Evolutionary conservation across 2,797 vertebrate genomes (phyloP), one percentile per base, ranked within the genome.

Genomic region (Novumbra hubbsi): DNA sequence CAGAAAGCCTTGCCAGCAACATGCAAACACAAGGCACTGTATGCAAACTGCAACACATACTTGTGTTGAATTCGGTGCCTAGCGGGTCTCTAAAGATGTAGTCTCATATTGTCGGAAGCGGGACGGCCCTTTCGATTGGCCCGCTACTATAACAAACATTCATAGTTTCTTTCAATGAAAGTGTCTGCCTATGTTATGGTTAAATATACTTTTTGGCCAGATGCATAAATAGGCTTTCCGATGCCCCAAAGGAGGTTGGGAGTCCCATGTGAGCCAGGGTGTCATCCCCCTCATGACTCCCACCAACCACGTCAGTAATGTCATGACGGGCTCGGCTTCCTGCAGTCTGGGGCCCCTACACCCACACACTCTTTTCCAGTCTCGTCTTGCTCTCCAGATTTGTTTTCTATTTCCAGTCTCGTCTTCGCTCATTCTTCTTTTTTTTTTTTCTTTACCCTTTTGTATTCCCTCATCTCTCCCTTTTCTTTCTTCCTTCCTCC

Each of bases 221-320:
- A 8, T 68, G 19, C 24, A 15, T 49, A 24, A 68, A 45, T 49
- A 28, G 38, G 1, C 3, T 41, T n/a, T 45, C n/a, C 2, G 30
- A 38, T 71, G 52, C 14, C 52, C n/a, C 17, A 52, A 60, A 17
- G 32, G 30, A 16, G 34, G 1, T 24, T 71, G 55, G 82, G 62
- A 62, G 76, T 76, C 30, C 41, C 73, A 62, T 82, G 76, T 89
- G 88, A 87, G 76, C 80, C 82, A 78, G 70, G n/a, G n/a, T n/a
- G n/a, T n/a, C n/a, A n/a, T n/a, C 11, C 64, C 19, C 71, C 30
- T 70, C 67, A 73, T 84, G 83, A 81, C 79, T 71, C 1, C 17
- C 70, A 21, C n/a, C 71, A 77, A 73, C 74, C 72, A 1, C 65
- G 71, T 84, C 17, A 81, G 30, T 71, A 83, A 85, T 80, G 80